A percentile compares a stretch with the other conserved stretches of the same genome.
Evolutionary conservation across 1,140 invertebrate genomes (phyloP).

Genomic region (Ceratina japonica): DNA sequence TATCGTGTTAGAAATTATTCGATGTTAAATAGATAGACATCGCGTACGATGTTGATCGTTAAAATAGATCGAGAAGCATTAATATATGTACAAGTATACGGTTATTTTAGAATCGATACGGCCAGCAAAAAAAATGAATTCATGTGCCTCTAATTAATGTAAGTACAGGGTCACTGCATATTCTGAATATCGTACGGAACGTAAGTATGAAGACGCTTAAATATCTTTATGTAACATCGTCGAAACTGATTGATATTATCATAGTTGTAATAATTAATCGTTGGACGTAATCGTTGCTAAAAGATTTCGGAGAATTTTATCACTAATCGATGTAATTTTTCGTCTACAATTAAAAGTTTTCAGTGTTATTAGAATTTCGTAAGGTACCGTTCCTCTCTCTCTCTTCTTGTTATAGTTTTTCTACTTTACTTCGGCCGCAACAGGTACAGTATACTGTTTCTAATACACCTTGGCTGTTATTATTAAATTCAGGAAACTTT

Average conservation of each 20-base stretch:
- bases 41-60: constrained; percentile 1
- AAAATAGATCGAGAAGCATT: constrained; percentile 24
- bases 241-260: constrained; percentile 25
- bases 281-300: constrained; percentile 38
- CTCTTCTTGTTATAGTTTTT: neutral
- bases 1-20: constrained; percentile 26
- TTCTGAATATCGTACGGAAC: constrained; percentile 50
- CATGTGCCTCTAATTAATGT: constrained; percentile 58
- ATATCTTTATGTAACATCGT: constrained; percentile 47
- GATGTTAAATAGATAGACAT: constrained; percentile 25
- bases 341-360: constrained; percentile 39
- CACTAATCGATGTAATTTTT: constrained; percentile 42
- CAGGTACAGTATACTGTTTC: too few species aligned
- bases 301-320: constrained; percentile 32
- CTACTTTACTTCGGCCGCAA: too few species aligned
- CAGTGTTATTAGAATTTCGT: constrained; percentile 26
- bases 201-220: constrained; percentile 64
- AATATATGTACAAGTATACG: constrained; percentile 20
- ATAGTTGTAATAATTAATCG: constrained; percentile 45
- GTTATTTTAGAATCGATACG: constrained; percentile 17
- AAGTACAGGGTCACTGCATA: constrained; percentile 48
- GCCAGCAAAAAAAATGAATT: constrained; percentile 40
- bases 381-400: constrained; percentile 1
- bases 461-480: too few species aligned
- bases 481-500: too few species aligned